Evolutionary conservation across 2,113 vertebrate species (phyloP), one percentile per base, ranked within the genome.

Genomic region (Nycticryphes semicollaris): DNA sequence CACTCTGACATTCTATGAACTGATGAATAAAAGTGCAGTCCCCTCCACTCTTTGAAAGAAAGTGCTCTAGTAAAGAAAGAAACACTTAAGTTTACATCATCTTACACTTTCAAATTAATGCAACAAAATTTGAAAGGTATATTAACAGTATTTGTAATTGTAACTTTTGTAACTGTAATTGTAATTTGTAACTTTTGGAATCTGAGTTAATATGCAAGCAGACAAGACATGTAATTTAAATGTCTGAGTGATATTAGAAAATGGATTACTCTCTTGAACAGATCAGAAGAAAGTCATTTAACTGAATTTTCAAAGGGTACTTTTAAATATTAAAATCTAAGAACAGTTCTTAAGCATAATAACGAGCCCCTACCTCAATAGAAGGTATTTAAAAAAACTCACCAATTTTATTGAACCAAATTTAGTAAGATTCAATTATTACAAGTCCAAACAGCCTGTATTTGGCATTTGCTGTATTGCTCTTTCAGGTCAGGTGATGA

Each of bases 31-130:
- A 98, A 98, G 99, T 99, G 96, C 98, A 98, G 98, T 99, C 98
- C 98, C 98, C 99, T 98, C 98, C 99, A 98, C 99, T 99, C 98
- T 99, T 99, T 98, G 99, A 98, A 98, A 99, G 98, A 99, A 99
- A 99, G 98, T 98, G 98, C 98, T 99, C 99, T 99, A 98, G 98
- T 97, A 98, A 98, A 98, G 96, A 98, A 98, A 99, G 97, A 99
- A 98, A 99, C 97, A 98, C 98, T 98, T 96, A 94, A 97, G 97
- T 97, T 96, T 83, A 95, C 78, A 94, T 80, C 84, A 41, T 89
- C 90, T 96, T 84, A 63, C 74, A 97, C 96, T 98, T 95, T 97
- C 96, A 97, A 96, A 90, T 96, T 96, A 98, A 98, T 96, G 96
- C 96, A 98, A 91, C 57, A 96, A 96, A 96, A 83, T 80, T 43